Evolutionary conservation across 2,113 vertebrate species (phyloP), one percentile per base, ranked within the genome.

Genomic region (Fulmarus glacialis): DNA sequence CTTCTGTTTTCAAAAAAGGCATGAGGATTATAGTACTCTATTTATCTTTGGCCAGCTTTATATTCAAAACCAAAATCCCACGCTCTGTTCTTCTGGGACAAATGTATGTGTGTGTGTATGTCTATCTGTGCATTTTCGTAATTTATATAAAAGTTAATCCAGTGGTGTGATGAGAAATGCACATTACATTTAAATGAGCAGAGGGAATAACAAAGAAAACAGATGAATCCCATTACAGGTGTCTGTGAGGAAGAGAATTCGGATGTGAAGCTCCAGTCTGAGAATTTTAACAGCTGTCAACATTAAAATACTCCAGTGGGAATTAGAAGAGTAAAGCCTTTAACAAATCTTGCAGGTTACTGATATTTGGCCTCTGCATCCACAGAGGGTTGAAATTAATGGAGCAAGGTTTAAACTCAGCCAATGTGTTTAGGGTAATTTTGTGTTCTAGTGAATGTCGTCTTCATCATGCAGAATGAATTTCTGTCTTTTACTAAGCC

Each of bases 271-370:
- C 92, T 97, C 93, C 82, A 97, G 92, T 97, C 50, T 95, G 96
- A 98, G 96, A 97, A 97, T 94, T 95, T 93, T 67, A 95, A 97
- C 97, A 98, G 97, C 98, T 98, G 98, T 96, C 98, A 97, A 95
- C 95, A 95, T 97, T 97, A 95, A 97, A 98, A 97, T 73, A 83
- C 43, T 83, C 96, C 96, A 92, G 85, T 83, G 97, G 93, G 97
- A 98, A 93, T 94, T 78, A 79, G 82, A 92, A 97, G 91, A 97
- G 78, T 83, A 97, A 97, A 98, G 90, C 83, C 93, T 96, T 97
- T 90, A 96, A 96, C 96, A 97, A 89, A 97, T 95, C 95, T 96
- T 97, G 87, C 86, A 97, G 94, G 97, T 97, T 98, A 98, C 81
- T 95, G 80, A 95, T 83, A 67, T 82, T 92, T 91, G 79, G 86